Evolutionary conservation across 35 echinoderm and acorn worm genomes (phyloP), one percentile per base, ranked within the genome.

Genomic region (Amphiura filiformis): DNA sequence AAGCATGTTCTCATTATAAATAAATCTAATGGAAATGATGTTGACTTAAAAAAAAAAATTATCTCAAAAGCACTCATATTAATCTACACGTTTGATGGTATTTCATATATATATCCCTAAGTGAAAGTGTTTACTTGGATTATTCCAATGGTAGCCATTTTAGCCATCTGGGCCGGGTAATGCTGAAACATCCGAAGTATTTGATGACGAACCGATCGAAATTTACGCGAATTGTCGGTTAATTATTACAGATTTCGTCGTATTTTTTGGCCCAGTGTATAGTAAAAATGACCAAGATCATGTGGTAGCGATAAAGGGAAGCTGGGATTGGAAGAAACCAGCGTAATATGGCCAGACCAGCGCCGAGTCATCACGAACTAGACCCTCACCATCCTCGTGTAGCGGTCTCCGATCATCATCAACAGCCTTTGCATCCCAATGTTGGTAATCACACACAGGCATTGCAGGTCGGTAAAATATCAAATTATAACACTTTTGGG

Each of bases 71-170:
- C n/a, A n/a, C n/a, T n/a, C n/a, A n/a, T n/a, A n/a, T n/a, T n/a
- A n/a, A n/a, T n/a, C n/a, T n/a, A n/a, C n/a, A n/a, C n/a, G n/a
- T n/a, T n/a, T n/a, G n/a, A n/a, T n/a, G n/a, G n/a, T n/a, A n/a
- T n/a, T n/a, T n/a, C n/a, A n/a, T n/a, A 47, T 17, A 47, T 17
- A 47, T 4, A 47, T 17, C 41, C 61, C 61, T 11, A 70, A 70
- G 61, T 70, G 61, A 70, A 70, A 70, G 61, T 11, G 61, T 30
- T 70, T 23, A 70, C 26, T 15, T 70, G 61, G 61, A 70, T 15
- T n/a, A 70, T 4, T 70, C 61, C 61, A 70, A 70, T 70, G 61
- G 61, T 70, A 70, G 61, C 61, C 61, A 70, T 70, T 70, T 70
- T 70, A 11, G 61, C 61, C 61, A 70, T 70, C 61, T 70, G 61